Evolutionary conservation across 2,888 invertebrate genomes (phyloP).

Genomic region (Pristionchus exspectatus): DNA sequence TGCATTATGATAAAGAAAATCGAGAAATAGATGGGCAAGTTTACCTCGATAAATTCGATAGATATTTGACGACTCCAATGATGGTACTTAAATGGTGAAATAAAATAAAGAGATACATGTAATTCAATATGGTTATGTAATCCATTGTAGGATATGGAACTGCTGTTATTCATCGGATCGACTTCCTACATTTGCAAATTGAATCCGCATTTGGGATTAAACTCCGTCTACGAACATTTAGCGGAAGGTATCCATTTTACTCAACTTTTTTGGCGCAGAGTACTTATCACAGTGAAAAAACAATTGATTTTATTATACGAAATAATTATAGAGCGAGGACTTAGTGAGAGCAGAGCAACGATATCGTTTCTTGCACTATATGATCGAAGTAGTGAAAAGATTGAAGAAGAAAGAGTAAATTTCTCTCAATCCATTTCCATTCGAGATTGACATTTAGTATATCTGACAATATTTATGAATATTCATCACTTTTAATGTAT

Average conservation of each 20-base stretch:
- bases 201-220: not conserved
- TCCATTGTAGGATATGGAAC: not conserved
- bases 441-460: not conserved
- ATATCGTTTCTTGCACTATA: not conserved
- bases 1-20: not conserved
- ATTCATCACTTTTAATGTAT: not conserved
- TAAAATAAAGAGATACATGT: not conserved
- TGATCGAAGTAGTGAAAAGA: not conserved
- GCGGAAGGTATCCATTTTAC: not conserved
- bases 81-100: not conserved
- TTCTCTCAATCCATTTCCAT: not conserved
- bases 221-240: not conserved
- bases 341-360: not conserved
- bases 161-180: slow-evolving; percentile 1
- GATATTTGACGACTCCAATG: not conserved
- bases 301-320: not conserved
- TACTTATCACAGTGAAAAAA: too few species aligned
- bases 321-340: not conserved
- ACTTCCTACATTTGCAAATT: not conserved
- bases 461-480: not conserved
- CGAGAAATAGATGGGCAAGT: not conserved
- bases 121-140: not conserved
- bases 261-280: not conserved
- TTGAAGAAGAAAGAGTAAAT: not conserved
- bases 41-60: not conserved